Percentiles rank a stretch among this genome's conserved stretches.
Evolutionary conservation across 2,113 vertebrate species (phyloP).

Genomic region (Cyrtonyx montezumae): DNA sequence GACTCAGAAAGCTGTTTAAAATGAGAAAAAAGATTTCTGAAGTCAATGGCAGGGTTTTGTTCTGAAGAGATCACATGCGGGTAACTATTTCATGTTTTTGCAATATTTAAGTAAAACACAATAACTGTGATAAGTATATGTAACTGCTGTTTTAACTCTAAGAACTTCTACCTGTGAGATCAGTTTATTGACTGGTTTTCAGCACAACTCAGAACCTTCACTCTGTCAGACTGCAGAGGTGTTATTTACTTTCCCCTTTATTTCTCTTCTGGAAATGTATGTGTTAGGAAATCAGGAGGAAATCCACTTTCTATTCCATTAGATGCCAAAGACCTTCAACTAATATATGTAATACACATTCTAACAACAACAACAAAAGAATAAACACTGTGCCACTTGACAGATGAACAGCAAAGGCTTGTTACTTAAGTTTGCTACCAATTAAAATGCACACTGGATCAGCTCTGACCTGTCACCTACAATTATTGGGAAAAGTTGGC

Average conservation of each 20-base stretch:
- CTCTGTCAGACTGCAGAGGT: not conserved
- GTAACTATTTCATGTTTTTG: not conserved
- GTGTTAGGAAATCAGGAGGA: not conserved
- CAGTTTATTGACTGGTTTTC: not conserved
- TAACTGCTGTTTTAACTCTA: not conserved
- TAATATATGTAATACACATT: not conserved
- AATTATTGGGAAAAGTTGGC: conserved; percentile 64
- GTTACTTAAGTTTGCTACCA: conserved; percentile 62
- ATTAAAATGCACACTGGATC: conserved; percentile 67
- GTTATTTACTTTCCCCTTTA: not conserved
- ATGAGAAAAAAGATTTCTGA: not conserved
- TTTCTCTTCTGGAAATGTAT: not conserved
- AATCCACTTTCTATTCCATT: not conserved
- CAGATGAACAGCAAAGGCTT: conserved; percentile 60
- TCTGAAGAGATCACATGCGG: not conserved
- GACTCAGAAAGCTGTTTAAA: not conserved
- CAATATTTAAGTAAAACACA: not conserved
- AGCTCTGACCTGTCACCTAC: conserved; percentile 61
- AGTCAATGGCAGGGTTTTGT: not conserved
- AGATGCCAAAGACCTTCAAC: not conserved
- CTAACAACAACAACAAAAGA: not conserved
- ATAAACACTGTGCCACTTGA: conserved; percentile 18
- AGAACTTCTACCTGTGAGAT: not conserved
- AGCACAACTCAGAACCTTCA: not conserved
- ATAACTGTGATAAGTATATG: not conserved